phyloP scores from a whole-genome alignment of 1,140 invertebrate genomes.

The Eriocheir sinensis region DNA sequence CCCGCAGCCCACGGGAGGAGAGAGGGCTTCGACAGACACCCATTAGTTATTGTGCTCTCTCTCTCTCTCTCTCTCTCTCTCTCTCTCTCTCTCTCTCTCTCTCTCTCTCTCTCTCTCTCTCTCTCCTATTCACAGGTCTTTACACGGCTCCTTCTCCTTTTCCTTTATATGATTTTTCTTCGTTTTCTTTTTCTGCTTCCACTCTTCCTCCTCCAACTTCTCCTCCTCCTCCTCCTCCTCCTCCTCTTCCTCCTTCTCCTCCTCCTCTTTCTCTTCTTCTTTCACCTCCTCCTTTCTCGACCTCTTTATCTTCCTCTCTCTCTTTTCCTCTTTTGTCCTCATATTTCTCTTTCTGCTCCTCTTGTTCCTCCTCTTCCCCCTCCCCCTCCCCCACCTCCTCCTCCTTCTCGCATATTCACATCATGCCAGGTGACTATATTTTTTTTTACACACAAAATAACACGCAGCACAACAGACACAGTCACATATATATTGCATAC shows the following conservation, averaged over 20 bases:
- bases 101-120: constrained; percentile 45
- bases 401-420: neutral
- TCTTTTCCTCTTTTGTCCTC: neutral
- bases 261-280: neutral
- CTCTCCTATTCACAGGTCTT: neutral
- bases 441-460: neutral
- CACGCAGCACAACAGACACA: neutral
- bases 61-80: constrained; percentile 45
- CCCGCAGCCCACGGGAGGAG: no score
- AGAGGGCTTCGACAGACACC: neutral
- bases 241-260: neutral
- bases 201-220: neutral
- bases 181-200: neutral
- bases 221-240: neutral
- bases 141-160: neutral
- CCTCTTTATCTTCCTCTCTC: neutral
- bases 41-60: constrained; percentile 9
- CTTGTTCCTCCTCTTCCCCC: neutral
- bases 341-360: neutral
- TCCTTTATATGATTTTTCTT: neutral
- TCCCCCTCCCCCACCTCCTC: neutral
- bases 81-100: constrained; percentile 45
- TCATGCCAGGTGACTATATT: neutral
- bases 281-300: neutral
- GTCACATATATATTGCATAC: constrained; percentile 15